These are phyloP conservation scores for Rhaphigaster nebulosa DNA, from an alignment of 2,888 invertebrate species.

Conservation along the genomic window DNA sequence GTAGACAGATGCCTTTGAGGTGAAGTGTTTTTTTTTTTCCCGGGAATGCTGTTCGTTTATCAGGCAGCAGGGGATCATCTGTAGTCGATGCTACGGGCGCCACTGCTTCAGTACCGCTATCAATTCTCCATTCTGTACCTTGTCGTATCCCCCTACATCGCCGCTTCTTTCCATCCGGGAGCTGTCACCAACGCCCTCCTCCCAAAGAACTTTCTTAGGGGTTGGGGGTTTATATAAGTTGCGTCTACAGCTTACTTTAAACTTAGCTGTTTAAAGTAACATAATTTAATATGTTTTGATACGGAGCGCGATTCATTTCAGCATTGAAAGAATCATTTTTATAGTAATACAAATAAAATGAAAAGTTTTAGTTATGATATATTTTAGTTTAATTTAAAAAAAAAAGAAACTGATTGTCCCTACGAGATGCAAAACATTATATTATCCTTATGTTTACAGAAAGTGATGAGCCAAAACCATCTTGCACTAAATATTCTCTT, in stretches of 20 bases:
- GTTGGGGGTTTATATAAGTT: neutral
- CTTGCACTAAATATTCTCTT: too few relatives aligned
- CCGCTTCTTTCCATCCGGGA: conserved; percentile 7
- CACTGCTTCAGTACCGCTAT: conserved; percentile 16
- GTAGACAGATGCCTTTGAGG: conserved; percentile 27
- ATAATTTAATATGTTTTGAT: neutral
- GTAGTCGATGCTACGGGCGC: neutral
- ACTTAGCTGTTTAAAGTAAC: neutral
- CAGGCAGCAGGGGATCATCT: neutral
- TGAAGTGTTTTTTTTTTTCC: conserved; percentile 42
- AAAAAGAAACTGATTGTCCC: too few relatives aligned
- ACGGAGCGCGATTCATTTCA: too few relatives aligned
- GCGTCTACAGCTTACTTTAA: neutral
- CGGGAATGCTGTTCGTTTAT: conserved; percentile 30
- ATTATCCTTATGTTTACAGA: too few relatives aligned
- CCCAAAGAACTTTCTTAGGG: neutral
- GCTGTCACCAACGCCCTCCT: neutral
- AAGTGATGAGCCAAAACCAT: too few relatives aligned
- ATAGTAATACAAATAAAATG: too few relatives aligned
- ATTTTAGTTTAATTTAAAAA: too few relatives aligned
- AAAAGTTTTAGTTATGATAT: too few relatives aligned
- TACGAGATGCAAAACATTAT: too few relatives aligned
- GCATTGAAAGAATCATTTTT: too few relatives aligned
- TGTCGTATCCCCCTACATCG: conserved; percentile 11
- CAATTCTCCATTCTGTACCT: conserved; percentile 20